These are phyloP conservation scores for Catamblyrhynchus diadema DNA, from an alignment of 2,797 vertebrate species.

Conservation along the genomic window DNA sequence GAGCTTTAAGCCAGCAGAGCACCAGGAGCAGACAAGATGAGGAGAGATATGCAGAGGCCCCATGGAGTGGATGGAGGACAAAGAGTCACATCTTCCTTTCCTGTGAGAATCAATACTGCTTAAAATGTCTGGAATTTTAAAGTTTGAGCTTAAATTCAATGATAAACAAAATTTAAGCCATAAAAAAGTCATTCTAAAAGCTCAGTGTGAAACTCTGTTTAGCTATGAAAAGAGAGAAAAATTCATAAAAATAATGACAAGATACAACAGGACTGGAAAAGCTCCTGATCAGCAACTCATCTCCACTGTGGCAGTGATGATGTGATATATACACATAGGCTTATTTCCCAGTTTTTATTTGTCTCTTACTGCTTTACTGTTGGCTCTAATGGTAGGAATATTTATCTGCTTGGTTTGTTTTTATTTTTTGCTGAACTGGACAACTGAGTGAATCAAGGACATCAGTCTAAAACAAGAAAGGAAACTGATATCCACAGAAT, in stretches of 20 bases:
- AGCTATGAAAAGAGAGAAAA: neutral
- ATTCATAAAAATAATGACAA: constrained; percentile 23
- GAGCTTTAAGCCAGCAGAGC: neutral
- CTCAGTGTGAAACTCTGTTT: neutral
- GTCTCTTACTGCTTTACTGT: constrained; percentile 9
- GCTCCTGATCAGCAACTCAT: constrained; percentile 25
- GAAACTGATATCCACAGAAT: neutral
- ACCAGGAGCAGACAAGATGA: neutral
- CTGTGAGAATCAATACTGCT: neutral
- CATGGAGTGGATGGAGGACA: neutral
- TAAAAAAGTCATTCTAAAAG: neutral
- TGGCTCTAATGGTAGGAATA: constrained; percentile 35
- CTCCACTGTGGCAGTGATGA: neutral
- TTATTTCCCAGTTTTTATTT: constrained; percentile 60
- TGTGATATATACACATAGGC: constrained; percentile 44
- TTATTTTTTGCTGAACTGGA: neutral
- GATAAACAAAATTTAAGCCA: neutral
- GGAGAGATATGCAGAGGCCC: neutral
- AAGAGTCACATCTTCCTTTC: neutral
- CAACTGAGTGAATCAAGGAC: constrained; percentile 12
- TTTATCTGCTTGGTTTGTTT: constrained; percentile 45
- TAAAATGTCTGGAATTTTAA: neutral
- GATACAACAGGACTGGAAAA: constrained; percentile 9
- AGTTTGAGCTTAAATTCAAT: neutral
- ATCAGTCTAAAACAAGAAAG: neutral